phyloP scores from a whole-genome alignment of 2,888 invertebrate species.

The Drosophila diplacantha region DNA sequence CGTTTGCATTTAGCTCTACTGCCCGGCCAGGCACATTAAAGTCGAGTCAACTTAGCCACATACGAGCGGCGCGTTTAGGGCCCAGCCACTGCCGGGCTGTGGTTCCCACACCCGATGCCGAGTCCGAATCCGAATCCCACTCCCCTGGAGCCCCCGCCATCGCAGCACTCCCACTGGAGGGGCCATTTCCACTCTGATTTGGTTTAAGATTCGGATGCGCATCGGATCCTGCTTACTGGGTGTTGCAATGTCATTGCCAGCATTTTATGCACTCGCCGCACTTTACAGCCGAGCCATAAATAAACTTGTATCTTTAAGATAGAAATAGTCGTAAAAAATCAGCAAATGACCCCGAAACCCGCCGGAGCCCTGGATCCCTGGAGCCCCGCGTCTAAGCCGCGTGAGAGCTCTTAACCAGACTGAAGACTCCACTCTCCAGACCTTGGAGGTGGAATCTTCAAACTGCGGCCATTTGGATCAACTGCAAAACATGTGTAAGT shows the following conservation, averaged over 20 bases:
- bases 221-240: conserved; percentile 54
- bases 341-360: conserved; percentile 56
- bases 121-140: background rate
- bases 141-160: conserved; percentile 1
- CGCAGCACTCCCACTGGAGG: conserved; percentile 24
- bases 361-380: conserved; percentile 7
- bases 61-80: conserved; percentile 61
- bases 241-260: conserved; percentile 70
- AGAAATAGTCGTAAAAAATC: conserved; percentile 70
- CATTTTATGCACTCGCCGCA: conserved; percentile 62
- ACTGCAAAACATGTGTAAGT: conserved; percentile 38
- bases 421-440: conserved; percentile 10
- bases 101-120: conserved; percentile 22
- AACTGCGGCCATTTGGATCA: conserved; percentile 34
- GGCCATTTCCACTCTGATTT: conserved; percentile 50
- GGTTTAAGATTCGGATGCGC: conserved; percentile 65
- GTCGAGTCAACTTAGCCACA: conserved; percentile 60
- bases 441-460: conserved; percentile 27
- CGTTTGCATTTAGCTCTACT: conserved; percentile 62
- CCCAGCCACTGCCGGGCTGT: conserved; percentile 24
- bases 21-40: conserved; percentile 65
- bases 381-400: conserved; percentile 16
- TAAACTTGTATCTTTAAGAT: conserved; percentile 71
- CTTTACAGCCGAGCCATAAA: conserved; percentile 66
- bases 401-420: conserved; percentile 58